Evolutionary conservation across 2,888 invertebrate species (phyloP).

Genomic region (Ferdinandea cuprea): DNA sequence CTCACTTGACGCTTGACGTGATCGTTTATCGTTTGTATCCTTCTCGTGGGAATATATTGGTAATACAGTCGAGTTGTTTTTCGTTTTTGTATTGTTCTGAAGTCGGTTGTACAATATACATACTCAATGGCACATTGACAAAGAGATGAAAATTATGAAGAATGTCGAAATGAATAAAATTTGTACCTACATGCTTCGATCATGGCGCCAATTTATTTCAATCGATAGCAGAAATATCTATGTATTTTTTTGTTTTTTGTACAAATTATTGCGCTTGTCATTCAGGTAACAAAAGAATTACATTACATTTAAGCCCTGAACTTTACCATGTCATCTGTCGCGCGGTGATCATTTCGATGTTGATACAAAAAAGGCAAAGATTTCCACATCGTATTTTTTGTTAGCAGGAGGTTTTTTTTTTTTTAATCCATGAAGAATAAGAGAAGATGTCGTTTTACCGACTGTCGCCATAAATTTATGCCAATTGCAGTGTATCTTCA

Average conservation of each 20-base stretch:
- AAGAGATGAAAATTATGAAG: neutral
- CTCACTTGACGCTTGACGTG: conserved; percentile 43
- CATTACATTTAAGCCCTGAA: too few relatives aligned
- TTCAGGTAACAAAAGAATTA: neutral
- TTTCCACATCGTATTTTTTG: neutral
- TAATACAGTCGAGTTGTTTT: neutral
- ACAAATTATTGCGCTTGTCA: conserved; percentile 27
- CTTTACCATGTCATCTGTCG: conserved; percentile 2
- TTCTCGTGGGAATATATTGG: conserved; percentile 41
- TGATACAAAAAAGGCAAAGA: neutral
- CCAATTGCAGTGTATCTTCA: neutral
- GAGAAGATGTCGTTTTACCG: too few relatives aligned
- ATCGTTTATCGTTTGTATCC: conserved; percentile 33
- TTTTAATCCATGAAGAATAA: neutral
- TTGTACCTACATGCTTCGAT: neutral
- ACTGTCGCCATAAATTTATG: conserved; percentile 8
- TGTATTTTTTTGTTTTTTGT: neutral
- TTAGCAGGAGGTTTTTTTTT: neutral
- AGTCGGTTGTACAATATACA: neutral
- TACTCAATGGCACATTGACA: too few relatives aligned
- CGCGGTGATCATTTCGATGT: conserved; percentile 9
- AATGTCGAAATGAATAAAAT: conserved; percentile 32
- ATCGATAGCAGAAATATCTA: neutral
- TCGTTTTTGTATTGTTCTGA: neutral
- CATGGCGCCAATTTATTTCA: conserved; percentile 30